Percentiles rank a stretch among this genome's conserved stretches.
Conservation (phyloP, 92 coral and sea anemone genomes). For the Palythoa grandiflora region DNA sequence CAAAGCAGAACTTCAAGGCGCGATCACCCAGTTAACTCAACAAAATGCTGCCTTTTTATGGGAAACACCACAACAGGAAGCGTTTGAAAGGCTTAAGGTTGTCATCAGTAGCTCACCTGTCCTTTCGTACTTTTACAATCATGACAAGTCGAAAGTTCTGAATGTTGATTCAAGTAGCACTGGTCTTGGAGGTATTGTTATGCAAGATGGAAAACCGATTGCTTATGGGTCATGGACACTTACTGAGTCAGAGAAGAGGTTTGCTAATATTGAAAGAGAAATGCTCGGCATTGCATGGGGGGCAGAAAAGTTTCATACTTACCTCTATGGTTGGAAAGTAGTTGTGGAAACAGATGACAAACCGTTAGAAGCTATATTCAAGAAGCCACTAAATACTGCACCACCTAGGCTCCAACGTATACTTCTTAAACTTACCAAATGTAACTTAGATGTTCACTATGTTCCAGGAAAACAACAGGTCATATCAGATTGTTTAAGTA, state of each 20-base stretch:
- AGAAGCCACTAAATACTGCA: too few relatives aligned
- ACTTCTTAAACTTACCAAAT: too few relatives aligned
- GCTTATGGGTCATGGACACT: background rate
- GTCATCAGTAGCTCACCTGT: conserved; percentile 40
- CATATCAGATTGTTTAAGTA: too few relatives aligned
- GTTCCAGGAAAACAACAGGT: too few relatives aligned
- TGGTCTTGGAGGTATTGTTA: background rate
- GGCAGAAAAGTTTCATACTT: background rate
- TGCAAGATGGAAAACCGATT: background rate
- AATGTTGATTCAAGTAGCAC: background rate
- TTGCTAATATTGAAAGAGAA: background rate
- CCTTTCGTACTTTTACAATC: conserved; percentile 45
- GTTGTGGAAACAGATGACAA: background rate
- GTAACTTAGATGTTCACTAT: too few relatives aligned
- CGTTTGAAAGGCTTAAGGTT: background rate
- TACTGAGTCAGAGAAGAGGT: background rate
- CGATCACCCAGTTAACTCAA: background rate
- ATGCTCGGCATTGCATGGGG: background rate
- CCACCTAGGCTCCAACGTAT: too few relatives aligned
- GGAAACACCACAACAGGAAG: background rate
- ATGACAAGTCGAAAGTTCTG: background rate
- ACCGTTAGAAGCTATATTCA: too few relatives aligned
- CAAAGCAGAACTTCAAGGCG: background rate
- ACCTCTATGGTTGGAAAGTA: background rate
- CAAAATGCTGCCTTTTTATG: background rate